Evolutionary conservation across 2,113 vertebrate species (phyloP), one percentile per base, ranked within the genome.

Genomic region (Camelus bactrianus): DNA sequence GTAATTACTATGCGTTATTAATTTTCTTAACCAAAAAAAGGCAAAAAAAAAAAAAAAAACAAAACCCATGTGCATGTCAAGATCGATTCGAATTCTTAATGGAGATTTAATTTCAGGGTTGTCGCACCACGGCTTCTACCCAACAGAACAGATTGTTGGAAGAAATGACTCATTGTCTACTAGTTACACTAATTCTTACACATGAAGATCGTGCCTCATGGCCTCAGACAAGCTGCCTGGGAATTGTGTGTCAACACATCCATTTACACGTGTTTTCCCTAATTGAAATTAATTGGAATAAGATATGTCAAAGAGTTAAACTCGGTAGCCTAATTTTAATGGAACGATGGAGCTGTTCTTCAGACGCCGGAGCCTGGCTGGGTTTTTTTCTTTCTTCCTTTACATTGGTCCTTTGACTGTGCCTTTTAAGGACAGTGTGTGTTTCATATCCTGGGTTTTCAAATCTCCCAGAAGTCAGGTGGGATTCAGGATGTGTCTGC

Each of bases 281-380:
- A 96, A 97, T 91, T 96, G 46, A 97, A 98, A 96, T 96, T 15
- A 97, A 97, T 98, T 97, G 81, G 50, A 96, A 95, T 89, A 98
- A 98, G 96, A 69, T 24, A 42, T 95, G 91, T 95, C 96, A 97
- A 96, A 96, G n/a, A 86, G 56, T 97, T 96, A 93, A 93, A 95
- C 70, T 73, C 42, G 17, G 76, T 80, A 89, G 46, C 62, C 88
- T 95, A 54, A 90, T 97, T 97, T 92, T 86, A 94, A 72, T 20
- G 86, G 48, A 98, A 93, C 26, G 52, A 91, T 92, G 35, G 65
- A 84, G 79, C 54, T 48, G 28, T 38, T 67, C 81, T 8, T 95
- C 92, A 75, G 91, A 92, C 8, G 95, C 62, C 96, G 82, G 38
- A 83, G 16, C 46, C 75, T 64, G 17, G 17, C 13, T 92, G 0